phyloP scores from a whole-genome alignment of 2,113 vertebrate genomes.

The Diphyllodes magnificus region DNA sequence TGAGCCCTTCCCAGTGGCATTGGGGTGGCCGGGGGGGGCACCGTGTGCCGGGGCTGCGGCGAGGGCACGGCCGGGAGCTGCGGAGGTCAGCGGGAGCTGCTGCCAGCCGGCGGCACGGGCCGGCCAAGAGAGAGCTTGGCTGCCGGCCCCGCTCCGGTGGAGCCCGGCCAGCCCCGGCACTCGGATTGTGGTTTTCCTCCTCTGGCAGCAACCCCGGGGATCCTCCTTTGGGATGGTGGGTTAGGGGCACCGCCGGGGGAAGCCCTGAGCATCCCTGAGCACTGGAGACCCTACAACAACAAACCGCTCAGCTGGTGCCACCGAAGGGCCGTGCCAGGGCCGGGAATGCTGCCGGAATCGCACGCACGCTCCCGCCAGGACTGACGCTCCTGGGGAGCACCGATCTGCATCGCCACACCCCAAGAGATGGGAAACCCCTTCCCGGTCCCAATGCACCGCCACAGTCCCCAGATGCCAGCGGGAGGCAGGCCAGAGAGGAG shows the following conservation, averaged over 20 bases:
- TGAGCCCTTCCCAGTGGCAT: neutral
- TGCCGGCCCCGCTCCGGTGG: neutral
- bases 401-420: rapidly evolving
- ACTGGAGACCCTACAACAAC: neutral
- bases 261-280: rapidly evolving
- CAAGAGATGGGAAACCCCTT: neutral
- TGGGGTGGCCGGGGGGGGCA: neutral
- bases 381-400: neutral
- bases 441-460: rapidly evolving
- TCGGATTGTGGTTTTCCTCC: slow-evolving; percentile 26
- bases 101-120: neutral
- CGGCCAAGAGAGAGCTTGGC: slow-evolving; percentile 39
- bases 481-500: neutral
- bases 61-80: neutral
- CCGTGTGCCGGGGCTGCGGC: neutral
- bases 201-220: neutral
- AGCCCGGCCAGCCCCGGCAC: neutral
- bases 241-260: neutral
- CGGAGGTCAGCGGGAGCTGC: neutral
- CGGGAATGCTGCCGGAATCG: neutral
- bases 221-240: neutral
- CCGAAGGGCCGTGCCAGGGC: neutral
- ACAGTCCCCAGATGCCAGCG: rapidly evolving
- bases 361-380: rapidly evolving
- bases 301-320: rapidly evolving